Evolutionary conservation across 2,888 invertebrate species (phyloP).

Genomic region (Tanytarsus gracilentus): DNA sequence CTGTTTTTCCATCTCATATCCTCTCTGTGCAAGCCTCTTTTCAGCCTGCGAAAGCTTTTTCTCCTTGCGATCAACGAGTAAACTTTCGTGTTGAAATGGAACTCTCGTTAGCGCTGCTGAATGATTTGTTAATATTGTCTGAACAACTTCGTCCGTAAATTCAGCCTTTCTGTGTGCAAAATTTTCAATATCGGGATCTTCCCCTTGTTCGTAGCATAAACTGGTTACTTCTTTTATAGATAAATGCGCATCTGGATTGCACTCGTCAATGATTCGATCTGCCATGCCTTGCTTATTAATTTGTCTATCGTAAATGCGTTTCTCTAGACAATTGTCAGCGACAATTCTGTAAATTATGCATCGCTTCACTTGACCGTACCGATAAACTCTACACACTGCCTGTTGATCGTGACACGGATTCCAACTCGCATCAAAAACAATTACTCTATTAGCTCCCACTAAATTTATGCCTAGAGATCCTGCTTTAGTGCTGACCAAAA

Average conservation of each 20-base stretch:
- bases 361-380: slow-evolving; percentile 88
- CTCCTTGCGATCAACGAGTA: slow-evolving; percentile 88
- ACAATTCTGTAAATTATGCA: slow-evolving; percentile 95
- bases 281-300: slow-evolving; percentile 98
- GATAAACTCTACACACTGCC: slow-evolving; percentile 92
- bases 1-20: slow-evolving; percentile 89
- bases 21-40: slow-evolving; percentile 82
- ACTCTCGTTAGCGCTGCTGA: slow-evolving; percentile 62
- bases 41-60: slow-evolving; percentile 89
- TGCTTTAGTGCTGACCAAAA: slow-evolving; percentile 92
- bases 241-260: slow-evolving; percentile 90
- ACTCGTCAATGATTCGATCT: slow-evolving; percentile 95
- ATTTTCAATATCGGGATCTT: slow-evolving; percentile 70
- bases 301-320: slow-evolving; percentile 96
- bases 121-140: slow-evolving; percentile 57
- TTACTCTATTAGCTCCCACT: slow-evolving; percentile 93
- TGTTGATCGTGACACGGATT: slow-evolving; percentile 98
- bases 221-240: slow-evolving; percentile 84
- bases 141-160: slow-evolving; percentile 74
- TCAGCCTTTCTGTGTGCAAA: slow-evolving; percentile 60
- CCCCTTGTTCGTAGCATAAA: slow-evolving; percentile 81
- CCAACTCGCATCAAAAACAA: slow-evolving; percentile 98
- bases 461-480: slow-evolving; percentile 96
- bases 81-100: slow-evolving; percentile 92
- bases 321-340: slow-evolving; percentile 93